These are phyloP conservation scores for Machimus atricapillus DNA, from an alignment of 2,888 invertebrate species.

Conservation along the genomic window DNA sequence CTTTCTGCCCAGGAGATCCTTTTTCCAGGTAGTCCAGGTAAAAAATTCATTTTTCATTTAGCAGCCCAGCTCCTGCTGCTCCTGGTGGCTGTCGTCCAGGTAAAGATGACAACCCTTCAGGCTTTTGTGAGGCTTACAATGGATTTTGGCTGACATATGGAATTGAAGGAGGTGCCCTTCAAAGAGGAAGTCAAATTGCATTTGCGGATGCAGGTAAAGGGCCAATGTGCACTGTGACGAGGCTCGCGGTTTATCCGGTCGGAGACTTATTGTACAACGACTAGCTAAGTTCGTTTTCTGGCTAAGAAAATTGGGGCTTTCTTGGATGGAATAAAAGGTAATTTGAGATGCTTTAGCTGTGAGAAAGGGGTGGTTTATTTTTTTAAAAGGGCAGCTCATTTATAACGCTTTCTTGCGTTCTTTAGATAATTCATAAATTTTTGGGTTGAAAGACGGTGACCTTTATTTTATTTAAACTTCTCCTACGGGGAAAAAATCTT, in stretches of 20 bases:
- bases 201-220: constrained; percentile 12
- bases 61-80: not conserved
- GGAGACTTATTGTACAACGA: not conserved
- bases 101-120: constrained; percentile 37
- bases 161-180: not conserved
- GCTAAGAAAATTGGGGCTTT: not conserved
- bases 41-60: constrained; percentile 36
- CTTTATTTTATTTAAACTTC: not conserved
- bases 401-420: not conserved
- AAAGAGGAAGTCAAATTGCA: constrained; percentile 39
- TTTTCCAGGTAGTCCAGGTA: constrained; percentile 13
- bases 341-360: not conserved
- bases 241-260: not conserved
- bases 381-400: not conserved
- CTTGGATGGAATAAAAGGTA: not conserved
- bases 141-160: constrained; percentile 39
- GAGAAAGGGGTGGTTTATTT: constrained; percentile 28
- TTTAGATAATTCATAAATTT: not conserved
- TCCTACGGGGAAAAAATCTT: not conserved
- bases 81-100: constrained; percentile 28
- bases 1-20: not conserved
- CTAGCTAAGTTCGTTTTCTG: not conserved
- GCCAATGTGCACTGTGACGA: not conserved
- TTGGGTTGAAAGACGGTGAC: not conserved
- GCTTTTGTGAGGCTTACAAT: constrained; percentile 23